Conservation (phyloP, 2,888 invertebrate genomes). For the Philereme vetulata region DNA sequence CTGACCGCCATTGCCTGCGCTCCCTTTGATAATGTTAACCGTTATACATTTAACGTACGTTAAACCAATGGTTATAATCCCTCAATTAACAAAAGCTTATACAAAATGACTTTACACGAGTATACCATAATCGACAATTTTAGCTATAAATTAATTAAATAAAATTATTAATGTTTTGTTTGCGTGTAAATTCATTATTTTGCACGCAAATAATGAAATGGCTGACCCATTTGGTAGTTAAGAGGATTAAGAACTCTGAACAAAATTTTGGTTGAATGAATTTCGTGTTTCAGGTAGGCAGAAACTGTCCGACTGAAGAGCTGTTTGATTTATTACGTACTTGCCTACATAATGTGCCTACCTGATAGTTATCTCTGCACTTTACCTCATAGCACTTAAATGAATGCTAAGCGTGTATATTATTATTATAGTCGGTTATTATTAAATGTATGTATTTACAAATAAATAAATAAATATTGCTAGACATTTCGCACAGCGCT, state of each 20-base stretch:
- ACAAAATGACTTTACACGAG: not conserved
- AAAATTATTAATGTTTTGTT: slow-evolving; percentile 28
- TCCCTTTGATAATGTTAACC: no score
- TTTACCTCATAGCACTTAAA: no score
- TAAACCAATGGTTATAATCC: not conserved
- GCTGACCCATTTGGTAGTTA: slow-evolving; percentile 6
- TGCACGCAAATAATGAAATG: slow-evolving; percentile 33
- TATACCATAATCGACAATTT: not conserved
- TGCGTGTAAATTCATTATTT: slow-evolving; percentile 34
- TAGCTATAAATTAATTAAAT: slow-evolving; percentile 14
- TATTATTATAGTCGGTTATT: no score
- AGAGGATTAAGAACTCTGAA: slow-evolving; percentile 31
- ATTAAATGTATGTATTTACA: no score
- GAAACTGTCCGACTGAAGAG: not conserved
- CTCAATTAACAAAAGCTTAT: not conserved
- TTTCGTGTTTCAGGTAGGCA: slow-evolving; percentile 1
- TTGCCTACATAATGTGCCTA: no score
- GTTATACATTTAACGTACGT: no score
- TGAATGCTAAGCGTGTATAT: no score
- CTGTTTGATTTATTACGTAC: no score
- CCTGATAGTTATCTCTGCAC: no score
- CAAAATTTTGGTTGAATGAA: slow-evolving; percentile 19
- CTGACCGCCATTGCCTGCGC: no score
- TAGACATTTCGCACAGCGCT: no score
- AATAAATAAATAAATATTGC: no score